Base-by-base conservation (phyloP, 2,888 invertebrate species). In the Polymixis lichenea region DNA sequence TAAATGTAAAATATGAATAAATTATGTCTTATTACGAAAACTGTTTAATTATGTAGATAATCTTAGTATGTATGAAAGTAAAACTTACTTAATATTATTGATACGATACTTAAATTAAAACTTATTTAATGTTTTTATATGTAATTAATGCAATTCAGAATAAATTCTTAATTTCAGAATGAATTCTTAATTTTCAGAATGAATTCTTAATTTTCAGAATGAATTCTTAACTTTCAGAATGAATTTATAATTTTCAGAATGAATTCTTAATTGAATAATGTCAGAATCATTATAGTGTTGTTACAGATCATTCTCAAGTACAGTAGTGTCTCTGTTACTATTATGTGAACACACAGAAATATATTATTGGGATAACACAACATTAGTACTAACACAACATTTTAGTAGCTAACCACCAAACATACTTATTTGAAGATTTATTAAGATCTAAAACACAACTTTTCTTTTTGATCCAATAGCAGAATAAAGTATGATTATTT, bases 341-440 rank as follows among this genome's bases (percentile, higher is more conserved):
- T 70, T 72, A 60, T 51, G 69, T 71, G 76, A 76, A 65, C 62
- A 70, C 56, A 77, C 75, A 77, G 8, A 73, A 56, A 64, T 58
- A 83, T 72, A 73, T 81, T 77, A 84, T 75, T 68, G 78, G 75
- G 46, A 66, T 72, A 78, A 70, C 72, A 79, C 72, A 79, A 79
- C 56, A 72, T 84, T 85, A 82, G 82, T 85, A 77, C 76, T 84
- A 84, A 77, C 75, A 84, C 85, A 46, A 77, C 58, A 83, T 75
- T 82, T 84, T 85, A 82, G 71, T 78, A 60, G 25, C 67, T 85
- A 82, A 60, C 71, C 58, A 58, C 68, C 28, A 69, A 75, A 72
- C 77, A 62, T 15, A 70, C 72, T 78, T 77, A 62, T 70, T 72
- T 49, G 69, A 74, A 72, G 56, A 66, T 58, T 15, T 51, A 13